These are phyloP conservation scores for Glossosoma conforme DNA, from an alignment of 1,140 invertebrate genomes.

Conservation along the genomic window DNA sequence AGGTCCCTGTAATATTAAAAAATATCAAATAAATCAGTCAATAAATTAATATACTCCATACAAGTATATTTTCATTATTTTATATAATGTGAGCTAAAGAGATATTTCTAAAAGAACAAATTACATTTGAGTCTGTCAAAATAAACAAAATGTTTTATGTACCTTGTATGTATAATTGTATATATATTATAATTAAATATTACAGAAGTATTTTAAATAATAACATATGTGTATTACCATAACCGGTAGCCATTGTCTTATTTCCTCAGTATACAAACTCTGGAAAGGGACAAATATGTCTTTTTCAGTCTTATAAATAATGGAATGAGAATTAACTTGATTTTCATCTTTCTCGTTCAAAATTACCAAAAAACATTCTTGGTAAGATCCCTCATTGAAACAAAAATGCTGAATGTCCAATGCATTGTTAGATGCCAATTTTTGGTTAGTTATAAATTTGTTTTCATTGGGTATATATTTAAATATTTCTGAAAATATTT, in stretches of 20 bases:
- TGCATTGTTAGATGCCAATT: slow-evolving; percentile 39
- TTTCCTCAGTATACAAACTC: slow-evolving; percentile 31
- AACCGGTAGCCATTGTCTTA: slow-evolving; percentile 33
- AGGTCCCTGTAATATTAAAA: slow-evolving; percentile 6
- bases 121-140: no score
- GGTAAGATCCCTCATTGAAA: slow-evolving; percentile 26
- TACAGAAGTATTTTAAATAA: no score
- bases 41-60: background rate
- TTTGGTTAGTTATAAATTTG: slow-evolving; percentile 42
- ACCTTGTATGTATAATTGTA: no score
- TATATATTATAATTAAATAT: no score
- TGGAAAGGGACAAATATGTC: slow-evolving; percentile 41
- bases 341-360: background rate
- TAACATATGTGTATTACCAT: no score
- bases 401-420: slow-evolving; percentile 36
- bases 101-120: no score
- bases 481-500: slow-evolving; percentile 47
- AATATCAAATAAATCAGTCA: background rate
- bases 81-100: no score
- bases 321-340: slow-evolving; percentile 26
- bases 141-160: no score
- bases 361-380: slow-evolving; percentile 36
- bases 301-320: slow-evolving; percentile 39
- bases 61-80: slow-evolving; percentile 6
- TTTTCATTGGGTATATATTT: slow-evolving; percentile 39